phyloP scores from a whole-genome alignment of 2,888 invertebrate genomes.

The Nemoura dubitans region DNA sequence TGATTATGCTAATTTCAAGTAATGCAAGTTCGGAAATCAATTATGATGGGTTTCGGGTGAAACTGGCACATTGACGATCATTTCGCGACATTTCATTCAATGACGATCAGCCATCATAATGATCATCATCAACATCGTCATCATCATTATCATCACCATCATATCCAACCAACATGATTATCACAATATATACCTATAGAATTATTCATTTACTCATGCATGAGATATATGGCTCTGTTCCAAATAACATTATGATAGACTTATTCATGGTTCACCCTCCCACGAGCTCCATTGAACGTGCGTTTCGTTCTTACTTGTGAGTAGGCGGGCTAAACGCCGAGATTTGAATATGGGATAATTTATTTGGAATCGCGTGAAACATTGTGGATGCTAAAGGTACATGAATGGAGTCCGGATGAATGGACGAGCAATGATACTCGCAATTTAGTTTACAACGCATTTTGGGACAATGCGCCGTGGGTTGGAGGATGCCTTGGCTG shows the following conservation, averaged over 20 bases:
- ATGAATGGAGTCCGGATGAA: neutral
- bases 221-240: neutral
- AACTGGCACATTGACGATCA: neutral
- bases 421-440: neutral
- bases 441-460: neutral
- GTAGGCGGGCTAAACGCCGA: neutral
- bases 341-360: constrained; percentile 9
- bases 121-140: neutral
- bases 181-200: constrained; percentile 7
- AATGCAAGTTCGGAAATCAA: neutral
- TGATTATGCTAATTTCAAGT: neutral
- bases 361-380: neutral
- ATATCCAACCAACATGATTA: neutral
- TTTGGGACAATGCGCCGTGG: neutral
- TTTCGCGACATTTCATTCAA: neutral
- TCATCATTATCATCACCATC: neutral
- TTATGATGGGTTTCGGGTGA: neutral
- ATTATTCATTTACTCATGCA: constrained; percentile 7
- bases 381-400: neutral
- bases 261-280: neutral
- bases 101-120: neutral
- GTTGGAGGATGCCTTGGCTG: neutral
- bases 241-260: neutral
- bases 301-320: neutral
- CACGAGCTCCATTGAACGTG: neutral